phyloP scores from a whole-genome alignment of 1,140 invertebrate species.

The Pteromalus puparum region DNA sequence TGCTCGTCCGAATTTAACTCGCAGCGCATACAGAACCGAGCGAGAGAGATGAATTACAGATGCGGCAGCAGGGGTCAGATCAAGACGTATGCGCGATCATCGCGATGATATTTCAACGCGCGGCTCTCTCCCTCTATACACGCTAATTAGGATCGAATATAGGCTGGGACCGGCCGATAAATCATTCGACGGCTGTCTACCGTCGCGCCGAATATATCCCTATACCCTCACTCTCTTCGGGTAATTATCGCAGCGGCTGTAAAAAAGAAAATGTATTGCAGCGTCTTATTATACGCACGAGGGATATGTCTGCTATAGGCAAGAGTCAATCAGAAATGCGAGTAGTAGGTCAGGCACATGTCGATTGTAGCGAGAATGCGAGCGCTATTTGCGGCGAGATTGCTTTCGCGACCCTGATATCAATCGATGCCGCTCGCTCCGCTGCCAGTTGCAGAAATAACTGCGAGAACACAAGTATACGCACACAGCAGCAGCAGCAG shows the following conservation, averaged over 20 bases:
- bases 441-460: conserved; percentile 47
- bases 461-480: neutral
- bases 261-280: too few relatives aligned
- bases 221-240: too few relatives aligned
- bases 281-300: too few relatives aligned
- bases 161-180: neutral
- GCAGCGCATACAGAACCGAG: neutral
- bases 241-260: too few relatives aligned
- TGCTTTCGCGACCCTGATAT: conserved; percentile 44
- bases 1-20: neutral
- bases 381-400: conserved; percentile 39
- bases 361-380: neutral
- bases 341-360: conserved; percentile 28
- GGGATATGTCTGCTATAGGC: neutral
- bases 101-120: conserved; percentile 6
- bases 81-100: conserved; percentile 3
- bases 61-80: neutral
- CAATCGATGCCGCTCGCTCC: conserved; percentile 35
- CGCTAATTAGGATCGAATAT: conserved; percentile 24
- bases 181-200: neutral
- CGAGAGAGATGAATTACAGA: conserved; percentile 6
- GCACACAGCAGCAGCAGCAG: neutral
- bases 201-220: neutral
- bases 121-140: neutral
- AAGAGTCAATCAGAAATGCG: conserved; percentile 31